Evolutionary conservation across 2,888 invertebrate genomes (phyloP), one percentile per base, ranked within the genome.

Genomic region (Elmis aenea): DNA sequence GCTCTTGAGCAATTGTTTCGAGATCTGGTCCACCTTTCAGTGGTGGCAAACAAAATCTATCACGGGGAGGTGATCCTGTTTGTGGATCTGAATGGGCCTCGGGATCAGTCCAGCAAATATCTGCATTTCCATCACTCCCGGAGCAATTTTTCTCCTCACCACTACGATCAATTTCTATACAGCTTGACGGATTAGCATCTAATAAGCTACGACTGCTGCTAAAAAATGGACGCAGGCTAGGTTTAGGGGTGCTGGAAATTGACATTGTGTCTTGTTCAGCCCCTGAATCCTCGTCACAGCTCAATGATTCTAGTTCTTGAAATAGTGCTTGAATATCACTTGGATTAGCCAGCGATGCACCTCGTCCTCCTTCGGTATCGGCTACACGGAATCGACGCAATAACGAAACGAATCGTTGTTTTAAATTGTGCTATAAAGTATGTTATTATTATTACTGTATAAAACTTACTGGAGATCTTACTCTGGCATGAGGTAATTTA

Each of bases 221-320:
- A 72, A 95, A 95, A 72, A 95, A 95, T 3, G 95, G 95, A 60
- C 93, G 74, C 48, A 97, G 73, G 51, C 92, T 92, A 26, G 96
- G 96, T 67, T 96, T 96, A 10, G 96, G 96, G 26, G 95, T 95
- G 51, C 95, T 96, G 46, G 91, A 89, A 59, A 96, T 91, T 62
- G 93, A 94, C 76, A 96, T 85, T 31, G 92, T 94, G 68, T 96
- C 96, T 61, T 94, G 94, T 4, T 91, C 94, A 1, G 90, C 94
- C 6, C 93, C 94, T 66, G 97, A 97, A 57, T 83, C 83, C 56
- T 83, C 83, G 51, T 83, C 83, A 59, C 83, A 83, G 54, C 92
- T 92, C 44, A 96, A 71, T 44, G 95, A 94, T 68, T 96, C 96
- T 51, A 97, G 70, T 67, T 99, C 96, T 73, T 97, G 85, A 70